Conservation (phyloP, 2,888 invertebrate genomes). For the Perdita meconis region DNA sequence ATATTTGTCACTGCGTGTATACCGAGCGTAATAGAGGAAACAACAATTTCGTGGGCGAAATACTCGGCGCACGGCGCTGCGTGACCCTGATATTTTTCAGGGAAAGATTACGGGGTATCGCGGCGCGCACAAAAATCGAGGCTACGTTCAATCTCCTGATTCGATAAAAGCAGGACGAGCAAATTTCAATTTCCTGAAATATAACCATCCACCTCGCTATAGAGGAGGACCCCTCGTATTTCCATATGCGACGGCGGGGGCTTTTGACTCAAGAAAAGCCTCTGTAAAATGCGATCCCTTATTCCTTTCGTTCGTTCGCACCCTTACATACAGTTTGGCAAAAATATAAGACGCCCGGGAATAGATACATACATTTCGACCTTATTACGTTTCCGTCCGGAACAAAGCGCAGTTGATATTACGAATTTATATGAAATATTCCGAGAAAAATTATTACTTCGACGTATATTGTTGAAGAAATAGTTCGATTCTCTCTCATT, state of each 20-base stretch:
- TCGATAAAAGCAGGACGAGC: conserved; percentile 58
- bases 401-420: not conserved
- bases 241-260: conserved; percentile 38
- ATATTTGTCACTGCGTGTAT: not conserved
- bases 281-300: conserved; percentile 15
- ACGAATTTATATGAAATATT: not conserved
- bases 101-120: conserved; percentile 34
- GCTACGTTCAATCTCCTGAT: conserved; percentile 61
- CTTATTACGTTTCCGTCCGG: not conserved
- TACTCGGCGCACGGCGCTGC: not conserved
- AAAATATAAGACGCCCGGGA: conserved; percentile 4
- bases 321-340: conserved; percentile 7
- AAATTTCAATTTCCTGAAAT: conserved; percentile 64
- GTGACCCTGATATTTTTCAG: conserved; percentile 12
- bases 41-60: conserved; percentile 12
- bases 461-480: not conserved
- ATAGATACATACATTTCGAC: not conserved
- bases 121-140: conserved; percentile 34
- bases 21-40: not conserved
- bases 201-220: conserved; percentile 38
- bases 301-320: not conserved
- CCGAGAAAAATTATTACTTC: not conserved
- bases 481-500: not conserved
- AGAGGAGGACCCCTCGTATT: conserved; percentile 36
- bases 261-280: conserved; percentile 27